These are phyloP conservation scores for Cotesia typhae DNA, from an alignment of 1,140 invertebrate species.

Conservation along the genomic window DNA sequence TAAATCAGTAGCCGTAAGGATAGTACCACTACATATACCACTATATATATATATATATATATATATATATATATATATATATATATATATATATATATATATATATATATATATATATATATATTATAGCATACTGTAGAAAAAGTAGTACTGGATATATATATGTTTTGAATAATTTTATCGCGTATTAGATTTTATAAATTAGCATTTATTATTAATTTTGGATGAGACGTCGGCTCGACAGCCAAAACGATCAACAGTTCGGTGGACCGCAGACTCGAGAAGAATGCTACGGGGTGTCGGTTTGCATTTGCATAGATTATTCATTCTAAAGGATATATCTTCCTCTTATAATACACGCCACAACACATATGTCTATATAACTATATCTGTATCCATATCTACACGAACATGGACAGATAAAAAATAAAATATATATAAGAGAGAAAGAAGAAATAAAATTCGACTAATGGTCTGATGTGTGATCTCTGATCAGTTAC, in stretches of 20 bases:
- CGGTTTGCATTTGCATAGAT: slow-evolving; percentile 40
- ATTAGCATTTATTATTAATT: slow-evolving; percentile 23
- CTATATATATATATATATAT: too few species aligned
- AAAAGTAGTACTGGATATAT: too few species aligned
- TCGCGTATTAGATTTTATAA: slow-evolving; percentile 7
- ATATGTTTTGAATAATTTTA: slow-evolving; percentile 19
- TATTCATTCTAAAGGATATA: slow-evolving; percentile 38
- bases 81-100: too few species aligned
- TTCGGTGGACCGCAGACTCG: slow-evolving; percentile 12
- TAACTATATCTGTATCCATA: too few species aligned
- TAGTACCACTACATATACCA: too few species aligned
- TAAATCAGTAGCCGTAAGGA: neutral
- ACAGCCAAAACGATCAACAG: slow-evolving; percentile 15
- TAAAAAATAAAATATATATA: slow-evolving; percentile 1
- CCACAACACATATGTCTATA: neutral
- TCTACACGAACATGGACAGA: too few species aligned
- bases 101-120: too few species aligned
- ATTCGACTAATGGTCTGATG: too few species aligned
- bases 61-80: too few species aligned
- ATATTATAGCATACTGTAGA: too few species aligned
- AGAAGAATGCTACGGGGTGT: slow-evolving; percentile 34
- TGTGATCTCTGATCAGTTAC: too few species aligned
- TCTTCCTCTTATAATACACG: neutral
- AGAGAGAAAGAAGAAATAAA: neutral
- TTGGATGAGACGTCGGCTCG: neutral